Evolutionary conservation across 2,888 invertebrate species (phyloP).

Genomic region (Papilio demoleus): DNA sequence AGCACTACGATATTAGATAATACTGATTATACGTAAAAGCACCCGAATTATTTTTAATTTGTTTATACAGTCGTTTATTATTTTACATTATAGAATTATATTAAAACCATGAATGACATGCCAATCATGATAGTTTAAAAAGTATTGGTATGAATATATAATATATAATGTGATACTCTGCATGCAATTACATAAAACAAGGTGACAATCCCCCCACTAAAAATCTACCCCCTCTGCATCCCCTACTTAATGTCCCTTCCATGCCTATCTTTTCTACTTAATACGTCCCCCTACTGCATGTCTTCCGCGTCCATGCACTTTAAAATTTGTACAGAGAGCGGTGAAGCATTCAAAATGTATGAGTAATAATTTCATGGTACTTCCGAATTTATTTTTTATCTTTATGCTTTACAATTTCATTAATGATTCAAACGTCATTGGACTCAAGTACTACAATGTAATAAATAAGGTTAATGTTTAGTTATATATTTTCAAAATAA

Average conservation of each 20-base stretch:
- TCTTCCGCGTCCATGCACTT: not conserved
- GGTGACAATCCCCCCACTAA: too few species aligned
- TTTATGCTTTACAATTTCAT: too few species aligned
- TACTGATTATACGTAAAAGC: slow-evolving; percentile 45
- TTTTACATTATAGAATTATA: slow-evolving; percentile 1
- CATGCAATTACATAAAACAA: too few species aligned
- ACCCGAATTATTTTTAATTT: slow-evolving; percentile 37
- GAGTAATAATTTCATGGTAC: slow-evolving; percentile 1
- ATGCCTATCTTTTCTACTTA: too few species aligned
- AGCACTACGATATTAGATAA: slow-evolving; percentile 35
- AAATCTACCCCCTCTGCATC: too few species aligned
- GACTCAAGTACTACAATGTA: too few species aligned
- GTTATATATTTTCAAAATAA: too few species aligned
- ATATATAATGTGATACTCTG: not conserved
- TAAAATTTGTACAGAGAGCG: slow-evolving; percentile 3
- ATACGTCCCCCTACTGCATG: not conserved
- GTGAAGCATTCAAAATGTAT: not conserved
- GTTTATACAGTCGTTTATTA: slow-evolving; percentile 39
- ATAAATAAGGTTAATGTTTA: too few species aligned
- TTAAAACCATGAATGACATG: not conserved
- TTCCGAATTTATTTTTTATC: not conserved
- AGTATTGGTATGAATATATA: not conserved
- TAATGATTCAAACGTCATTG: not conserved
- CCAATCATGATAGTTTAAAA: not conserved
- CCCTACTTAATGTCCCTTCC: too few species aligned